Percentiles rank a stretch among this genome's conserved stretches.
Evolutionary conservation across 2,888 invertebrate species (phyloP).

Genomic region (Amblyjoppa proteus): DNA sequence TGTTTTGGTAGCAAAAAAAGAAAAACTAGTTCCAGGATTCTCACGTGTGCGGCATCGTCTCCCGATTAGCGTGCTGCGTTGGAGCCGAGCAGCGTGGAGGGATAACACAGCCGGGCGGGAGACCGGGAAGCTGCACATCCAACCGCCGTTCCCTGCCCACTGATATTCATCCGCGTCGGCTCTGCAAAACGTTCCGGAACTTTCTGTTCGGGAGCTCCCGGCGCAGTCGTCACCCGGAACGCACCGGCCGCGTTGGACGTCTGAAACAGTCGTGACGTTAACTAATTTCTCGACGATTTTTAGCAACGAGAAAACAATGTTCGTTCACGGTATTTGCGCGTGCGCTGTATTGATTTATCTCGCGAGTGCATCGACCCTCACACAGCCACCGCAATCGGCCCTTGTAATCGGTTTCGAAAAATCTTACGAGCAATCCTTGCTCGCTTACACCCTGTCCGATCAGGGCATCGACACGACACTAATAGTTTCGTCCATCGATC

Average conservation of each 20-base stretch:
- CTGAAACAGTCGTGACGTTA: slow-evolving; percentile 5
- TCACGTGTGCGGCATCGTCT: not conserved
- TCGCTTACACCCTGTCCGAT: slow-evolving; percentile 82
- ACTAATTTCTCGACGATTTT: not conserved
- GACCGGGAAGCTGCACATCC: slow-evolving; percentile 39
- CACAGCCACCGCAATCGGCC: slow-evolving; percentile 79
- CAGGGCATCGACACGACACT: slow-evolving; percentile 79
- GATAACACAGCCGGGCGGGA: slow-evolving; percentile 18
- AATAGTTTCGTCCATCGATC: slow-evolving; percentile 73
- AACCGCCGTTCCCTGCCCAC: slow-evolving; percentile 50
- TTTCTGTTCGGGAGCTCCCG: not conserved
- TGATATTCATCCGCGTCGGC: slow-evolving; percentile 53
- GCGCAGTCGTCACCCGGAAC: slow-evolving; percentile 2
- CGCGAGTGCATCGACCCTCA: slow-evolving; percentile 75
- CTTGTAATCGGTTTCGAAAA: slow-evolving; percentile 81
- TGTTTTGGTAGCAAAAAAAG: not conserved
- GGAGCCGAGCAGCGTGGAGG: not conserved
- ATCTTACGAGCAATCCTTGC: slow-evolving; percentile 79
- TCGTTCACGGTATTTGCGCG: slow-evolving; percentile 42
- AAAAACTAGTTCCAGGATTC: not conserved
- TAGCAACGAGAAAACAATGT: not conserved
- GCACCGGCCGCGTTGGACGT: not conserved
- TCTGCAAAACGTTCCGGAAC: slow-evolving; percentile 2
- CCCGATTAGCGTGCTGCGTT: not conserved
- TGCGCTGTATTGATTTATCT: slow-evolving; percentile 57